Evolutionary conservation across 1,140 invertebrate genomes (phyloP).

Genomic region (Oedothorax gibbosus): DNA sequence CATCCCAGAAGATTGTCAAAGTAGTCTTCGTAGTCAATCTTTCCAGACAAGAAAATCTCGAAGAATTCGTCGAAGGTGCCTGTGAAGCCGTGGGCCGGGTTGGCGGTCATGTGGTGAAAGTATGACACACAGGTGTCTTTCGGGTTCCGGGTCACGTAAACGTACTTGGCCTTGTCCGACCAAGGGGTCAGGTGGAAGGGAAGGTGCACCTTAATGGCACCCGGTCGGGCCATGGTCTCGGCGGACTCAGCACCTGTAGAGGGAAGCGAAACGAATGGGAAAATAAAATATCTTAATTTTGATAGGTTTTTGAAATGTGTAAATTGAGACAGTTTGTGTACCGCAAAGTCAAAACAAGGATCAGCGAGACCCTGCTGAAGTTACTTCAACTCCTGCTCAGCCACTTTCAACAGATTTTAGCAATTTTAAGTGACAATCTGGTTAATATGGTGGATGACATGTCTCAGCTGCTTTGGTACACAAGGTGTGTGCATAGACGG

Average conservation of each 20-base stretch:
- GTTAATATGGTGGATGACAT: no score
- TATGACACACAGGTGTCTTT: conserved; percentile 63
- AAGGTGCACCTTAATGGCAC: conserved; percentile 71
- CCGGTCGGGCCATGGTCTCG: conserved; percentile 25
- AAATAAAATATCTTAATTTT: background rate
- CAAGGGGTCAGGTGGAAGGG: conserved; percentile 70
- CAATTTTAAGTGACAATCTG: no score
- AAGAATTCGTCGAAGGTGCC: conserved; percentile 67
- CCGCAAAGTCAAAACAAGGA: no score
- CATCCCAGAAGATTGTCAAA: conserved; percentile 67
- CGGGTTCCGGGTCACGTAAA: conserved; percentile 63
- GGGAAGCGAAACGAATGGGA: background rate
- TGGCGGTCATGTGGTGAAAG: conserved; percentile 59
- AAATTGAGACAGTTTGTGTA: no score
- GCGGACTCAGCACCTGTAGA: conserved; percentile 19
- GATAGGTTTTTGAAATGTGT: no score
- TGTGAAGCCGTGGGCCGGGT: conserved; percentile 45
- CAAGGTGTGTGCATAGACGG: no score
- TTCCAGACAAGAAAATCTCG: conserved; percentile 66
- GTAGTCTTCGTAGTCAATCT: conserved; percentile 67
- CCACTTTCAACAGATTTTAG: no score
- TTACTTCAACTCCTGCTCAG: no score
- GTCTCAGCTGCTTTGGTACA: no score
- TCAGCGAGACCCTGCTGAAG: no score
- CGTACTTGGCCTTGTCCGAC: conserved; percentile 70